A percentile compares a stretch with the other conserved stretches of the same genome.
Evolutionary conservation across 2,113 vertebrate species (phyloP).

Genomic region (Onychostoma macrolepis): DNA sequence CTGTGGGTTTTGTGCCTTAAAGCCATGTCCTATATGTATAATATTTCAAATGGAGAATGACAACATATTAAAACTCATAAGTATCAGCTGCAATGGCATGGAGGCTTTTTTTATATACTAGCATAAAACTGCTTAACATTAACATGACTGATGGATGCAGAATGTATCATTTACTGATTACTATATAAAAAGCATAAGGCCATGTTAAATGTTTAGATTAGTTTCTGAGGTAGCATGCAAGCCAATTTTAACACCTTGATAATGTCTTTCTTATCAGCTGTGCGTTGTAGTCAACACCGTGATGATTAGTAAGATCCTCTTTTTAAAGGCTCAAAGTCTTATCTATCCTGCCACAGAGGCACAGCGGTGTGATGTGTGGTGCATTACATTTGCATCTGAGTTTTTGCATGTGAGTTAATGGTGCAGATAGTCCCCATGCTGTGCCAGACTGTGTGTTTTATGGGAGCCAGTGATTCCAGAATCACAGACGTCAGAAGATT

Average conservation of each 20-base stretch:
- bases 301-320: background rate
- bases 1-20: background rate
- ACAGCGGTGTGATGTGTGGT: background rate
- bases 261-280: background rate
- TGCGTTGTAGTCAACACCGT: background rate
- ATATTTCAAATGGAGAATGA: background rate
- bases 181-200: background rate
- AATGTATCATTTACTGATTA: background rate
- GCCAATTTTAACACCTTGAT: background rate
- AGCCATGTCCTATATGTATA: background rate
- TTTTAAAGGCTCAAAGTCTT: background rate
- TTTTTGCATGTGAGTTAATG: background rate
- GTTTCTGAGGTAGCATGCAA: background rate
- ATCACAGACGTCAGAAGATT: background rate
- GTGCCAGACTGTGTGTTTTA: background rate
- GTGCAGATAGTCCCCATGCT: background rate
- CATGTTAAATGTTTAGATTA: background rate
- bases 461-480: background rate
- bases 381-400: background rate
- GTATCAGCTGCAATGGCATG: background rate
- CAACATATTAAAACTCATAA: background rate
- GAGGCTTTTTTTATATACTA: background rate
- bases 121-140: background rate
- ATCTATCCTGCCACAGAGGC: background rate
- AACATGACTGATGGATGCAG: background rate